phyloP scores from a whole-genome alignment of 2,888 invertebrate species.

The Lepidocyrtinus sp. region DNA sequence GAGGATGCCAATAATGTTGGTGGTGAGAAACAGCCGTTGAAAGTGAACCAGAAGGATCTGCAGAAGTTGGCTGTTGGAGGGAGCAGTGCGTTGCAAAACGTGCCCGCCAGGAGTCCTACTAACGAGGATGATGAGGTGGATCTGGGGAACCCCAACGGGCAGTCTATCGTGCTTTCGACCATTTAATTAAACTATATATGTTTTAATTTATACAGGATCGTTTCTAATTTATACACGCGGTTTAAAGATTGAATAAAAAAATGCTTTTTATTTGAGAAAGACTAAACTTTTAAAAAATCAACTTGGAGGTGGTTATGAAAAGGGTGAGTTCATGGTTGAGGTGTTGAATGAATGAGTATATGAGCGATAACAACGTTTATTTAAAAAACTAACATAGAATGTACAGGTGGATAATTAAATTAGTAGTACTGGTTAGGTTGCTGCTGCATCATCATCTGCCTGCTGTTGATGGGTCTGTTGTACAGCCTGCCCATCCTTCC shows the following conservation, averaged over 20 bases:
- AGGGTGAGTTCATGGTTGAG: too few species aligned
- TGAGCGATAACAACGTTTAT: too few species aligned
- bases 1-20: slow-evolving; percentile 21
- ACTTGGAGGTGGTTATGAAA: too few species aligned
- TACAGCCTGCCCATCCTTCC: slow-evolving; percentile 11
- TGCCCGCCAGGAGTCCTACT: slow-evolving; percentile 55
- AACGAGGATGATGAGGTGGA: slow-evolving; percentile 63
- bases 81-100: slow-evolving; percentile 29
- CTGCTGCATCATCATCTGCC: too few species aligned
- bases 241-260: neutral
- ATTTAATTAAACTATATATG: neutral
- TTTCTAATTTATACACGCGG: neutral
- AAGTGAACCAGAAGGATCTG: neutral
- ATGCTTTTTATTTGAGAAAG: neutral
- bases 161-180: neutral
- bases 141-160: neutral
- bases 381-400: too few species aligned
- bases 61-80: neutral
- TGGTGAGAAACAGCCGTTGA: neutral
- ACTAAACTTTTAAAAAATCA: too few species aligned
- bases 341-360: too few species aligned
- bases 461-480: neutral
- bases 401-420: too few species aligned
- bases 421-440: too few species aligned
- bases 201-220: too few species aligned